Conservation (phyloP, 2,113 vertebrate genomes). For the Calyptommatus sinebrachiatus region DNA sequence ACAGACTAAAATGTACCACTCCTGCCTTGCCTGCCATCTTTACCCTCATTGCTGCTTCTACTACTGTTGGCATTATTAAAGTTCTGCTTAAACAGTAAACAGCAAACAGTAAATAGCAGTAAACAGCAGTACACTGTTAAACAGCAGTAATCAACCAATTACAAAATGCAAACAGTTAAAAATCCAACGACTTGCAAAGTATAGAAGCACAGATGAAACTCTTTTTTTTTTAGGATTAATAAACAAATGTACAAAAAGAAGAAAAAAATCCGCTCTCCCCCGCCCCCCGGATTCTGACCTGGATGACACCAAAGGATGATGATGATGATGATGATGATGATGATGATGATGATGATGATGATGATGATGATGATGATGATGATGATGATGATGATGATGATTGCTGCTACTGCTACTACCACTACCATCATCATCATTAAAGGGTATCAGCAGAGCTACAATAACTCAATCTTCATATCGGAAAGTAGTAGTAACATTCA, state of each 20-base stretch:
- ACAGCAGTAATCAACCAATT: not conserved
- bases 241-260: conserved; percentile 18
- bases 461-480: conserved; percentile 14
- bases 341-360: no score
- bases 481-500: conserved; percentile 20
- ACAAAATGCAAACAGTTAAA: conserved; percentile 1
- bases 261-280: conserved; percentile 24
- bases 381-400: no score
- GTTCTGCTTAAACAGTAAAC: not conserved
- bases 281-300: not conserved
- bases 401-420: no score
- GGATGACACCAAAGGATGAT: not conserved
- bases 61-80: not conserved
- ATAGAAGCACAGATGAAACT: not conserved
- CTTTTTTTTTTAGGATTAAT: conserved; percentile 17
- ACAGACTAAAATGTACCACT: not conserved
- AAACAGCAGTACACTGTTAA: not conserved
- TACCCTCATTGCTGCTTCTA: not conserved
- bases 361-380: no score
- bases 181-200: not conserved
- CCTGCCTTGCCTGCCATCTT: no score
- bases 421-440: not conserved
- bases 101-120: not conserved
- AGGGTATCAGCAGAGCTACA: not conserved
- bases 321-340: no score